Percentiles rank a stretch among this genome's conserved stretches.
Evolutionary conservation across 2,888 invertebrate genomes (phyloP).

Genomic region (Campoplex nolae): DNA sequence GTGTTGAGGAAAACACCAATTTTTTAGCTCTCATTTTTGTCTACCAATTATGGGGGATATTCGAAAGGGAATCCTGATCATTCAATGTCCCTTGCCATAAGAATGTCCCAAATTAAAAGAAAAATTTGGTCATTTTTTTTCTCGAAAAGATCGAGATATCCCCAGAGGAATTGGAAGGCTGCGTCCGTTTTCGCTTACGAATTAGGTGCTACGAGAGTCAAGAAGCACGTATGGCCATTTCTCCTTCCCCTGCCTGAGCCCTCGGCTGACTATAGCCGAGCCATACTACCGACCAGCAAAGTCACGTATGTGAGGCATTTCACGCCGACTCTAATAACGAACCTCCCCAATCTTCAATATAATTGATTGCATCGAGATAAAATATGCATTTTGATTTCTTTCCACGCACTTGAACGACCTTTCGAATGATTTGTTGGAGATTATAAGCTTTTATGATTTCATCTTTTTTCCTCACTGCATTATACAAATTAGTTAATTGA

Average conservation of each 20-base stretch:
- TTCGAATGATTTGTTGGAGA: not conserved
- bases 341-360: not conserved
- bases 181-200: not conserved
- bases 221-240: not conserved
- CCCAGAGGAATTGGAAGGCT: not conserved
- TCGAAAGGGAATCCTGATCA: not conserved
- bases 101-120: not conserved
- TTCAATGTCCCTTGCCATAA: no score
- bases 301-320: slow-evolving; percentile 10
- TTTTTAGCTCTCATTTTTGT: not conserved
- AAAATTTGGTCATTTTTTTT: not conserved
- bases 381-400: not conserved
- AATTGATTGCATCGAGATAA: not conserved
- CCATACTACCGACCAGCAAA: slow-evolving; percentile 20
- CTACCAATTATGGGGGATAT: no score
- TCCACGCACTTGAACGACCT: not conserved
- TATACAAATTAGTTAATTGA: no score
- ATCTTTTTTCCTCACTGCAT: not conserved
- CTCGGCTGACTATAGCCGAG: slow-evolving; percentile 4
- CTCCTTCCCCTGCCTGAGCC: not conserved
- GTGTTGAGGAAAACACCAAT: no score
- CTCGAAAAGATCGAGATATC: not conserved
- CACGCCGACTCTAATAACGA: not conserved
- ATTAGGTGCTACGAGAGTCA: not conserved
- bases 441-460: not conserved